Conservation (phyloP, 2,888 invertebrate species). For the Acanthosoma haemorrhoidale region DNA sequence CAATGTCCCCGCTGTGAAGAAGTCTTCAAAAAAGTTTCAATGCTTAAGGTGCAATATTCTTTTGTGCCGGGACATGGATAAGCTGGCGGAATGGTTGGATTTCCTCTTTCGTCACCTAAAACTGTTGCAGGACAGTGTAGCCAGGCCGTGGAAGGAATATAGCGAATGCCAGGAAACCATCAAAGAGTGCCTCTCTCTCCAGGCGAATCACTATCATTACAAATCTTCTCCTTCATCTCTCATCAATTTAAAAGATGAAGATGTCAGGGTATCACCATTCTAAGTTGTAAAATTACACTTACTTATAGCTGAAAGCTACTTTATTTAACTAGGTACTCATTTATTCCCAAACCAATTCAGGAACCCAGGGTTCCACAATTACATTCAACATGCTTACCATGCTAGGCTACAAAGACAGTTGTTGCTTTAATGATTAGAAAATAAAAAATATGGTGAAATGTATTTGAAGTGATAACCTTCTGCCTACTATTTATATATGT, state of each 20-base stretch:
- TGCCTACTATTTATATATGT: no score
- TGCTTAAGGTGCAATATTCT: constrained; percentile 30
- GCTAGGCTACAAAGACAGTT: no score
- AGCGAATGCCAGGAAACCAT: constrained; percentile 42
- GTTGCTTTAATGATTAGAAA: no score
- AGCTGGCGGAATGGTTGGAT: constrained; percentile 36
- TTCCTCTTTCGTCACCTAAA: constrained; percentile 38
- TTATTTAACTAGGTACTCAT: no score
- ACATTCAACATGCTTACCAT: no score
- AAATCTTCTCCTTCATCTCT: constrained; percentile 9
- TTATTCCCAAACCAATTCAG: no score
- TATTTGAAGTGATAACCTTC: no score
- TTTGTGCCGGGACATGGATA: constrained; percentile 23
- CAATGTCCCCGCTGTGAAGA: constrained; percentile 20
- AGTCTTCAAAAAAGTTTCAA: constrained; percentile 33
- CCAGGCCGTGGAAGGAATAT: constrained; percentile 41
- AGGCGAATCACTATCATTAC: constrained; percentile 40
- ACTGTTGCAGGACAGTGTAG: constrained; percentile 37
- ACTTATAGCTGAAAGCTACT: no score
- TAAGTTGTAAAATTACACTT: no score
- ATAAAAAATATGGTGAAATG: no score
- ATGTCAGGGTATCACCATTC: constrained; percentile 7
- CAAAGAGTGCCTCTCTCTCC: constrained; percentile 40
- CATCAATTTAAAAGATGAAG: neutral
- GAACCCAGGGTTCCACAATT: no score